Percentiles rank a stretch among this genome's conserved stretches.
These are phyloP conservation scores for Folsomia manolachei DNA, from an alignment of 2,888 invertebrate genomes.

Conservation along the genomic window DNA sequence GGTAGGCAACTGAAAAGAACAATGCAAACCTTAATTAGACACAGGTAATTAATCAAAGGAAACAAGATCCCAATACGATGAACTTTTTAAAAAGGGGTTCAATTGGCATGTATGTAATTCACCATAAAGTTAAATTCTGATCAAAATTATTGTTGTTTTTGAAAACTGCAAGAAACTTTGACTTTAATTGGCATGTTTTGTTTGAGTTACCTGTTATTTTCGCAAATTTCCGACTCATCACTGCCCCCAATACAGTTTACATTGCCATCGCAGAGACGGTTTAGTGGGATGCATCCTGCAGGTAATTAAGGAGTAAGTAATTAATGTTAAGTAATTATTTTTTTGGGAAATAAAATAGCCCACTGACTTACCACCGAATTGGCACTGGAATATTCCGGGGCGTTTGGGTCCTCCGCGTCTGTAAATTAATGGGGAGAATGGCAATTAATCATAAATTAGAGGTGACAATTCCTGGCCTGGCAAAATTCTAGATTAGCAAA, in stretches of 20 bases:
- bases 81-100: no score
- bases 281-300: constrained; percentile 50
- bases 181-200: neutral
- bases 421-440: no score
- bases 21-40: no score
- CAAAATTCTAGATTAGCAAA: no score
- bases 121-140: neutral
- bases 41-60: no score
- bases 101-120: neutral
- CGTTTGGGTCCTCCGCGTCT: neutral
- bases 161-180: neutral
- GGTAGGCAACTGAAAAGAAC: constrained; percentile 38
- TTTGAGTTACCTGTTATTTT: constrained; percentile 38
- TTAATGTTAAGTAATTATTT: neutral
- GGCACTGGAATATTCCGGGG: constrained; percentile 52
- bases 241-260: constrained; percentile 33
- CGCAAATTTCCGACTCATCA: constrained; percentile 38
- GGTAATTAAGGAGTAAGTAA: neutral
- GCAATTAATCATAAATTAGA: no score
- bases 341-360: no score
- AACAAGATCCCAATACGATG: no score
- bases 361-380: constrained; percentile 53
- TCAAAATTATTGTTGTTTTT: neutral
- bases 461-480: no score
- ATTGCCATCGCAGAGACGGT: constrained; percentile 52